Evolutionary conservation across 2,797 vertebrate genomes (phyloP).

Genomic region (Xiphophorus birchmanni): DNA sequence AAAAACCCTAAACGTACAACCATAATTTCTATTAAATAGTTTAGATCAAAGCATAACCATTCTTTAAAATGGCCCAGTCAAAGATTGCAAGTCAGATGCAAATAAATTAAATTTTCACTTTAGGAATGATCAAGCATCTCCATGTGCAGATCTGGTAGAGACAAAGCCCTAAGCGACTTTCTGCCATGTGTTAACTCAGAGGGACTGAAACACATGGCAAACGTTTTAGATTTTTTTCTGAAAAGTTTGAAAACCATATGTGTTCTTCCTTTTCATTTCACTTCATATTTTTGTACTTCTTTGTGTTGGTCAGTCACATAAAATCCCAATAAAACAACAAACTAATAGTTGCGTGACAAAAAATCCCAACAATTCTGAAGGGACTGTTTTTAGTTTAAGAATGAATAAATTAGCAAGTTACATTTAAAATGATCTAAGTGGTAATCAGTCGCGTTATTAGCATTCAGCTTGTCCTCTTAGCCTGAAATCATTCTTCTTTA

Average conservation of each 20-base stretch:
- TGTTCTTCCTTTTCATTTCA: not conserved
- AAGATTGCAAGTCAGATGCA: too few relatives aligned
- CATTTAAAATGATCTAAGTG: conserved; percentile 36
- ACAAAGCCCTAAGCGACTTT: not conserved
- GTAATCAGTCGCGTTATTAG: conserved; percentile 77
- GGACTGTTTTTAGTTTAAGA: not conserved
- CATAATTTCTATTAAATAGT: not conserved
- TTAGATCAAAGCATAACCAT: not conserved
- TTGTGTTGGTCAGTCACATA: not conserved
- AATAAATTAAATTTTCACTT: too few relatives aligned
- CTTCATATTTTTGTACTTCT: not conserved
- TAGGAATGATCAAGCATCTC: too few relatives aligned
- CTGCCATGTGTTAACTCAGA: too few relatives aligned
- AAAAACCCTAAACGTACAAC: not conserved
- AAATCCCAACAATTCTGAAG: not conserved
- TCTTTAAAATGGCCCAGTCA: not conserved
- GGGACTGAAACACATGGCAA: not conserved
- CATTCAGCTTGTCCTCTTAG: conserved; percentile 78
- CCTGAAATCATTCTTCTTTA: conserved; percentile 65
- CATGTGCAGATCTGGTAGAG: not conserved
- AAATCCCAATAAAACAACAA: not conserved
- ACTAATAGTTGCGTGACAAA: not conserved
- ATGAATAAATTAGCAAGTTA: not conserved
- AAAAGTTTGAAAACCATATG: not conserved
- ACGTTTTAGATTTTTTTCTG: not conserved